Base-by-base conservation (phyloP, 2,888 invertebrate genomes). In the Latheticus oryzae region DNA sequence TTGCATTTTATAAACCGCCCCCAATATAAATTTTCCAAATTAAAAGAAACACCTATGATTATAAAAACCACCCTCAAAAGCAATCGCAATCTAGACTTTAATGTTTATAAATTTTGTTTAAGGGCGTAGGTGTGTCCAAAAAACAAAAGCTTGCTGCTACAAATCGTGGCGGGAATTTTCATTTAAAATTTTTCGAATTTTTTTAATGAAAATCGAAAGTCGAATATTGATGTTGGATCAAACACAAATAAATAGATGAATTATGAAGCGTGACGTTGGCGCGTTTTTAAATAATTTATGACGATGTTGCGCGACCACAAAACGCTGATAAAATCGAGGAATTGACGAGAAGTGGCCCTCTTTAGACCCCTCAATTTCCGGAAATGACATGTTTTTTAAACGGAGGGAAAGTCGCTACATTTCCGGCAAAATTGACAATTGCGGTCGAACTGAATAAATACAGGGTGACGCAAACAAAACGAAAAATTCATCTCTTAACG, bases 111-210 rank as follows among this genome's bases (percentile, higher is more conserved):
- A 66, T 57, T n/a, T 62, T 56, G 54, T 59, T 60, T 62, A 69
- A 63, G 63, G 58, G 66, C 67, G 73, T 74, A 73, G 73, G 75
- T 73, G 74, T 74, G 74, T 74, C 74, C 71, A 65, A 68, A 72
- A 72, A 67, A 66, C 59, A 63, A 68, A 38, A 67, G 67, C 65
- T 68, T 68, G 66, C 67, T 67, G n/a, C n/a, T 70, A 67, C 62
- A 66, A 70, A 68, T 61, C 52, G 55, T 56, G 66, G 71, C 69
- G 71, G 66, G 68, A 69, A 69, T 55, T 69, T 70, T 42, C 51
- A 56, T 47, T 45, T 45, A 9, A n/a, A n/a, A n/a, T n/a, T 43
- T 13, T 43, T 19, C 21, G 17, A 38, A 21, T 8, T 26, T 16
- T 43, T 43, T 30, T 17, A 9, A 9, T 45, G n/a, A n/a, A n/a